A percentile compares a stretch with the other conserved stretches of the same genome.
phyloP scores from a whole-genome alignment of 2,113 vertebrate species.

The Crotophaga sulcirostris region DNA sequence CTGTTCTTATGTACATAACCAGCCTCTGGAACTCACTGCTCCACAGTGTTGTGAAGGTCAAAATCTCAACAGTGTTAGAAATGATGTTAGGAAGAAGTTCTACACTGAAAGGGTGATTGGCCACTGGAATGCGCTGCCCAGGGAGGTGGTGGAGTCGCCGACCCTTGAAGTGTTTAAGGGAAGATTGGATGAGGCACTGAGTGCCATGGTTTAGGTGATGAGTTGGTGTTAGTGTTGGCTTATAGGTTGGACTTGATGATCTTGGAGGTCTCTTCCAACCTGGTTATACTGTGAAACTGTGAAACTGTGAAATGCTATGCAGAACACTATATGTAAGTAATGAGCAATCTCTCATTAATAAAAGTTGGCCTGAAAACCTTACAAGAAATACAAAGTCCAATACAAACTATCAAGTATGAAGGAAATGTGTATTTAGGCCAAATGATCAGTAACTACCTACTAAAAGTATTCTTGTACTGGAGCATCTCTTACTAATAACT shows the following conservation, averaged over 20 bases:
- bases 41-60: not conserved
- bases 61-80: not conserved
- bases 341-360: not conserved
- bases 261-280: no score
- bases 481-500: not conserved
- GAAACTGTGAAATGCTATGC: no score
- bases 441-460: not conserved
- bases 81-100: no score
- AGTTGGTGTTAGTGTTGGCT: no score
- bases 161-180: no score
- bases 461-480: not conserved
- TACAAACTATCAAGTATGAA: not conserved
- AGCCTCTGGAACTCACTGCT: not conserved
- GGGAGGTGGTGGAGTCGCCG: no score
- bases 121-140: no score
- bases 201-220: no score
- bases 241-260: no score
- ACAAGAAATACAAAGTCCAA: not conserved
- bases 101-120: no score
- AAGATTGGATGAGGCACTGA: no score
- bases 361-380: not conserved
- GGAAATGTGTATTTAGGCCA: not conserved
- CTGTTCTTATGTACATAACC: not conserved
- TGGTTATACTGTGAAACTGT: no score
- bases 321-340: not conserved